These are phyloP conservation scores for Miniopterus natalensis DNA, from an alignment of 2,113 vertebrate genomes.

Conservation along the genomic window DNA sequence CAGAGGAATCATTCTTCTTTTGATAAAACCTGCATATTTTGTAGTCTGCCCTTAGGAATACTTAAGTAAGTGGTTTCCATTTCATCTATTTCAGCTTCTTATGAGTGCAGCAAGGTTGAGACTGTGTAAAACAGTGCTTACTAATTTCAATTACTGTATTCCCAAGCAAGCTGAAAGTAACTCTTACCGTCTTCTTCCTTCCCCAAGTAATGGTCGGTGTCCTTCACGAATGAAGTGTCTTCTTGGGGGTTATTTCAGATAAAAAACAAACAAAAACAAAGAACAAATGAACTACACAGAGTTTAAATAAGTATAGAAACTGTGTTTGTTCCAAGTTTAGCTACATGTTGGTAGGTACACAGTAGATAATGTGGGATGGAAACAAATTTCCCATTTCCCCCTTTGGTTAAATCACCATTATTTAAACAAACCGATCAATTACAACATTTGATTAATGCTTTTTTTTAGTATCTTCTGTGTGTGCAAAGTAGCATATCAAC, in stretches of 20 bases:
- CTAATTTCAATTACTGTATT: neutral
- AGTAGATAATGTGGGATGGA: neutral
- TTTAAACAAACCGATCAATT: slow-evolving; percentile 23
- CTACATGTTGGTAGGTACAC: neutral
- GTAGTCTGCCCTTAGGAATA: neutral
- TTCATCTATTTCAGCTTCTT: slow-evolving; percentile 38
- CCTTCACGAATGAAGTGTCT: slow-evolving; percentile 26
- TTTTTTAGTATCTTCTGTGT: neutral
- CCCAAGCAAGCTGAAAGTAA: neutral
- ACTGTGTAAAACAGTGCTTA: neutral
- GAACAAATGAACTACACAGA: neutral
- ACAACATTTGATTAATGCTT: neutral
- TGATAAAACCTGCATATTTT: neutral
- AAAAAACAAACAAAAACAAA: slow-evolving; percentile 52
- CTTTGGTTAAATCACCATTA: neutral
- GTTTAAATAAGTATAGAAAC: neutral
- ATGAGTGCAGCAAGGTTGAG: neutral
- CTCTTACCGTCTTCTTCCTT: slow-evolving; percentile 67
- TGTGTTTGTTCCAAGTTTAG: neutral
- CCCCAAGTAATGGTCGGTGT: neutral
- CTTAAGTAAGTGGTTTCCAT: neutral
- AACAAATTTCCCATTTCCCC: neutral
- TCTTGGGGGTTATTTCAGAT: slow-evolving; percentile 52
- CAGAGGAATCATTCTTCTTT: neutral
- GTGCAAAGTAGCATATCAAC: neutral